A percentile compares a stretch with the other conserved stretches of the same genome.
phyloP scores from a whole-genome alignment of 2,888 invertebrate species.

The Pyrocoelia pectoralis region DNA sequence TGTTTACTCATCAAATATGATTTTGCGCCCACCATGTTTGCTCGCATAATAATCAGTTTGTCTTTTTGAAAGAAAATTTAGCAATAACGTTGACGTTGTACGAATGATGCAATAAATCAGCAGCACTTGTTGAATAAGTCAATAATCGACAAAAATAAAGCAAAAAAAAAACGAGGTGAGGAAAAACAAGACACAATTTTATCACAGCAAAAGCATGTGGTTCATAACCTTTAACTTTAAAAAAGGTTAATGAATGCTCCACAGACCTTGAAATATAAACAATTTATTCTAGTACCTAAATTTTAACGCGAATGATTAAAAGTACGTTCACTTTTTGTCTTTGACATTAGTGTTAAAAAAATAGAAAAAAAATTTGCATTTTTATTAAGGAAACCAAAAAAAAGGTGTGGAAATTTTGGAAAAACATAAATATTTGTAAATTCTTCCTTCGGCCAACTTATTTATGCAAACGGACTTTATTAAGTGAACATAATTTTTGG shows the following conservation, averaged over 20 bases:
- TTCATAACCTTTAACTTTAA: constrained; percentile 51
- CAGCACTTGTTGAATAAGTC: not conserved
- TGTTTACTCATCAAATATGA: constrained; percentile 1
- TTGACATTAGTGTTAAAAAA: not conserved
- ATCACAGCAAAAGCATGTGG: constrained; percentile 9
- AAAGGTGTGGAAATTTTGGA: too few species aligned
- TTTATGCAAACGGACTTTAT: too few species aligned
- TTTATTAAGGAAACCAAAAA: not conserved
- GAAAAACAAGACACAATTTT: not conserved
- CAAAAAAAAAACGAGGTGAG: too few species aligned
- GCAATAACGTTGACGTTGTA: not conserved
- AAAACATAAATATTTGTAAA: too few species aligned
- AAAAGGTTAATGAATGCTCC: constrained; percentile 60
- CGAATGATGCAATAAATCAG: not conserved
- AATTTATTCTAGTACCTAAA: constrained; percentile 42
- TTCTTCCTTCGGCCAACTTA: too few species aligned
- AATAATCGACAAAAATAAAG: not conserved
- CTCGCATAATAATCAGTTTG: not conserved
- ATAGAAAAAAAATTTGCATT: constrained; percentile 5
- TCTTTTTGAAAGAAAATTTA: not conserved
- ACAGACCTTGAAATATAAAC: constrained; percentile 55
- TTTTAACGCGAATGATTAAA: constrained; percentile 53
- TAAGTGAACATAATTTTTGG: too few species aligned
- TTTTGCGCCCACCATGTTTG: constrained; percentile 1
- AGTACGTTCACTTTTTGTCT: constrained; percentile 50